Base-by-base conservation (phyloP, 2,888 invertebrate genomes). In the Spodoptera littoralis region DNA sequence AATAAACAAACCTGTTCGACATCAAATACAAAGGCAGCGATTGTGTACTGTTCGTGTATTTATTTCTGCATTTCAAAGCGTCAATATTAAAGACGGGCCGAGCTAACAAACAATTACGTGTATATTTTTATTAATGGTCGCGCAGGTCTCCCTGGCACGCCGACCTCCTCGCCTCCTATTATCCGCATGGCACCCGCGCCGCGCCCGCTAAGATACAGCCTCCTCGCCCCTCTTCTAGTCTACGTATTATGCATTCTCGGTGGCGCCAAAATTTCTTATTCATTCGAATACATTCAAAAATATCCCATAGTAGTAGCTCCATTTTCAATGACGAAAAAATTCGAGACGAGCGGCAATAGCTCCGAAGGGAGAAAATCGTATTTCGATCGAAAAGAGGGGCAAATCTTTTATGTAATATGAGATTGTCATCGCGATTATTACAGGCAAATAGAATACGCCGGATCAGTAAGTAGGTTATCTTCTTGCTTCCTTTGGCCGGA, bases 361-460 rank as follows among this genome's bases (percentile, higher is more conserved):
- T 91, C 86, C 84, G 88, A 89, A 90, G 91, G 91, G 92, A 92
- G 92, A 92, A 94, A 94, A 94, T 94, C 94, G 92, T 90, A 94
- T 94, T 94, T 93, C 90, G 91, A 93, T 93, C 92, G 90, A 91
- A 91, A 89, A 92, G 93, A 93, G 93, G 79, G 93, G 92, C 90
- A 94, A 94, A 94, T 93, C 94, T 94, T 94, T 94, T 94, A 93
- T 94, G 93, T 93, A 93, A 93, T 94, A 94, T 93, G 90, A 94
- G 93, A 94, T 94, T 93, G 94, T 94, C 94, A 94, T 94, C 93
- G 94, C 93, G 93, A 94, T 94, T 94, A 94, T 94, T 94, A 94
- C 92, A 93, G 92, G 93, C 92, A 94, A 94, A 94, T 94, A 94
- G 94, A 94, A 94, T 93, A 93, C 93, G 91, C 88, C 89, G 91